Evolutionary conservation across 2,113 vertebrate genomes (phyloP), one percentile per base, ranked within the genome.

Genomic region (Carlito syrichta): DNA sequence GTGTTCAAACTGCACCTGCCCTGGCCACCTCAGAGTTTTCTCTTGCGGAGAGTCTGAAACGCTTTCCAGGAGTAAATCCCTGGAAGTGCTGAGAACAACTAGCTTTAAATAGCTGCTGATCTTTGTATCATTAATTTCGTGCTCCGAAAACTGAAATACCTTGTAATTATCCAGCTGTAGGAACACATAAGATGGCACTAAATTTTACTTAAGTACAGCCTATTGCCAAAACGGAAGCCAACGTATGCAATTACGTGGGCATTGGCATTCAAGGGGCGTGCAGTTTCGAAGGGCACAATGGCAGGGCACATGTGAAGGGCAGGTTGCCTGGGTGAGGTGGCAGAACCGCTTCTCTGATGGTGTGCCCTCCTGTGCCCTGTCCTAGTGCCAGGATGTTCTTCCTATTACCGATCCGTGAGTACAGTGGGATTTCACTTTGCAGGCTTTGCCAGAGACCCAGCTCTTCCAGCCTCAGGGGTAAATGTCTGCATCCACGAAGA

Each of bases 151-250:
- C 97, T 92, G 96, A 98, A 98, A 97, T 97, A 96, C 95, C 97
- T 98, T 98, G 97, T 98, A 98, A 98, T 98, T 98, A 98, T 85
- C 97, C 98, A 98, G 98, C 98, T 98, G 97, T 86, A 98, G 94
- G 92, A 98, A 94, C 89, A 87, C 95, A 94, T 91, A 97, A 98
- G 98, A 98, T 0, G 38, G 92, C 69, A 95, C 98, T 98, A 98
- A 98, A 98, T 98, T 98, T 98, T 98, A 85, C 95, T 97, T 98
- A 98, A 98, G 95, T 98, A 97, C 79, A 97, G 95, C 56, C 87
- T 97, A 97, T 96, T 98, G 96, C 77, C 92, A 96, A 98, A 98
- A 97, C 95, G 97, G 98, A 98, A 98, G 98, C 97, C 98, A 97
- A 98, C 97, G 98, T 98, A 97, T 97, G 94, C 98, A 98, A 98